Conservation (phyloP, 2,888 invertebrate species). For the Pollenia angustigena region DNA sequence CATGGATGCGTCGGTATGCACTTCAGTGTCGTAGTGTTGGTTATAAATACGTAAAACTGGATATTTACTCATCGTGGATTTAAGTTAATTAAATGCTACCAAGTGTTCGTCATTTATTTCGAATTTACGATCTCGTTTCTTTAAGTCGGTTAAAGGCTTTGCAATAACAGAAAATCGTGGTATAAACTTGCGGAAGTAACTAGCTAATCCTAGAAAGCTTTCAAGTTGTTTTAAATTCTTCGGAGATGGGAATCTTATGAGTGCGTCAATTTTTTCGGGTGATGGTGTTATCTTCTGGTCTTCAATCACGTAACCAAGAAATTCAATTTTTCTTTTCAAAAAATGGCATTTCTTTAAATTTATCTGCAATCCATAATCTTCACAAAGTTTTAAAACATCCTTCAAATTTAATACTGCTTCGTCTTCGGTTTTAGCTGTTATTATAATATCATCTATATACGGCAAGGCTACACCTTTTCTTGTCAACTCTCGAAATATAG, state of each 20-base stretch:
- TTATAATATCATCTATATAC: slow-evolving; percentile 78
- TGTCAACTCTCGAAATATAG: slow-evolving; percentile 66
- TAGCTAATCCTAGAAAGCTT: slow-evolving; percentile 77
- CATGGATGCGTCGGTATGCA: slow-evolving; percentile 68
- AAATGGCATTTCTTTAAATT: slow-evolving; percentile 73
- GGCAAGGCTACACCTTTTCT: slow-evolving; percentile 52
- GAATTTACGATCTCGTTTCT: slow-evolving; percentile 71
- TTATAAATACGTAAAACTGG: slow-evolving; percentile 69
- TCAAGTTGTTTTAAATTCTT: slow-evolving; percentile 75
- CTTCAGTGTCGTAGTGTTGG: slow-evolving; percentile 62
- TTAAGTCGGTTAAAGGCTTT: slow-evolving; percentile 73
- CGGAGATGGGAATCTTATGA: slow-evolving; percentile 74
- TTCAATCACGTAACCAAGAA: slow-evolving; percentile 67
- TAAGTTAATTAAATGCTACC: slow-evolving; percentile 72
- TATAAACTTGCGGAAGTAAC: slow-evolving; percentile 76
- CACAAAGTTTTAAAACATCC: slow-evolving; percentile 56
- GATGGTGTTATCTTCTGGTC: slow-evolving; percentile 73
- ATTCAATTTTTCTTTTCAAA: slow-evolving; percentile 65
- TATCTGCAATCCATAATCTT: slow-evolving; percentile 60
- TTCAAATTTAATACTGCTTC: slow-evolving; percentile 63
- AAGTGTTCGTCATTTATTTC: slow-evolving; percentile 71
- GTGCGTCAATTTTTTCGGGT: slow-evolving; percentile 74
- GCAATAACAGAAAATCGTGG: slow-evolving; percentile 73
- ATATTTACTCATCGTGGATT: slow-evolving; percentile 52
- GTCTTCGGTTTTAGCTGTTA: slow-evolving; percentile 70